Evolutionary conservation across 2,113 vertebrate genomes (phyloP).

Genomic region (Clarias batrachus): DNA sequence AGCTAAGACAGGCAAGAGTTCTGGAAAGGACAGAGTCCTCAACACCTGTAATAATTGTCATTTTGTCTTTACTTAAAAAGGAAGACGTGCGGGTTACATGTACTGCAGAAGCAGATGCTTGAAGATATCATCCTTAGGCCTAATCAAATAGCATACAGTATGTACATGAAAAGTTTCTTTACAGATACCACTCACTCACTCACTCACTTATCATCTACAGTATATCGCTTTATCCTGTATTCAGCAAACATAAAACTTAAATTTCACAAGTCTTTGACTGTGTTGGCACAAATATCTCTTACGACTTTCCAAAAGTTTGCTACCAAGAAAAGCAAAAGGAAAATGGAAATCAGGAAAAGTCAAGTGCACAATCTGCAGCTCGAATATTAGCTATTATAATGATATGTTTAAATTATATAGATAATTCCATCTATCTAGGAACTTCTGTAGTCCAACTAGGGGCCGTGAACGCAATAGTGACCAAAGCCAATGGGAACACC

Average conservation of each 20-base stretch:
- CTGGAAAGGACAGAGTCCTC: neutral
- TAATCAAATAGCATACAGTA: neutral
- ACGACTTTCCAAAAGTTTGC: neutral
- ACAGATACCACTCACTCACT: neutral
- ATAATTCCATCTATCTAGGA: too few relatives aligned
- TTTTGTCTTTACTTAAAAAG: constrained; percentile 3
- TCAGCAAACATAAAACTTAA: neutral
- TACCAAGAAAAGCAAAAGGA: neutral
- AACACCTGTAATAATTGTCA: constrained; percentile 8
- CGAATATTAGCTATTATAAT: neutral
- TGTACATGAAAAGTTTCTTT: neutral
- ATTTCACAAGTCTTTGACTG: neutral
- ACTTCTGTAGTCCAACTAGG: too few relatives aligned
- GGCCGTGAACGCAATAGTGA: too few relatives aligned
- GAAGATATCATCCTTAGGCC: neutral
- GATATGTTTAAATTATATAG: too few relatives aligned
- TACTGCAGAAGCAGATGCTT: neutral
- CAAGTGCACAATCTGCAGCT: neutral
- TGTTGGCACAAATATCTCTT: neutral
- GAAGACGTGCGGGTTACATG: neutral
- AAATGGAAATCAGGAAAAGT: neutral
- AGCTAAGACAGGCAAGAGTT: neutral
- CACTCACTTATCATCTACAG: too few relatives aligned
- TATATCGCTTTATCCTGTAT: too few relatives aligned
- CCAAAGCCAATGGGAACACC: too few relatives aligned